A percentile compares a stretch with the other conserved stretches of the same genome.
These are phyloP conservation scores for Herpailurus yagouaroundi DNA, from an alignment of 2,113 vertebrate genomes.

Conservation along the genomic window DNA sequence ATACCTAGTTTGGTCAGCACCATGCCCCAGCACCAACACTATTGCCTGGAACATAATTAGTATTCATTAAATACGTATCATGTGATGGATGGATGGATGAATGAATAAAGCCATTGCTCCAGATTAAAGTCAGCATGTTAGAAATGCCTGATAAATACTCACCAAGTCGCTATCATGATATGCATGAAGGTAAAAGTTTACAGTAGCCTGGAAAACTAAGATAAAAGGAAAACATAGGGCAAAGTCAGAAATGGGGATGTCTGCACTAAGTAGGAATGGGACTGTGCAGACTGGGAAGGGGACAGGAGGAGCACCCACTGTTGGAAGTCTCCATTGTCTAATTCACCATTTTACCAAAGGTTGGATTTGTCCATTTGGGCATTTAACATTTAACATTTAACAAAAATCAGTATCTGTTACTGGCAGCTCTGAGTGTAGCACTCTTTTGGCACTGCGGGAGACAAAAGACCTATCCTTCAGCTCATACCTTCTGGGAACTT, in stretches of 20 bases:
- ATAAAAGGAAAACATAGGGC: neutral
- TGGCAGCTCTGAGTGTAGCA: neutral
- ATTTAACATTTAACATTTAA: neutral
- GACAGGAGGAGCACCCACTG: neutral
- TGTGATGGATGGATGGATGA: neutral
- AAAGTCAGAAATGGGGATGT: neutral
- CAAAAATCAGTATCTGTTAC: neutral
- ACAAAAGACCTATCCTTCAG: neutral
- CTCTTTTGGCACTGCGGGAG: neutral
- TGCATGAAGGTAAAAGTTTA: neutral
- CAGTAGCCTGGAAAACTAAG: neutral
- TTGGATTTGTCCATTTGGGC: neutral
- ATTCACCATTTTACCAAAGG: neutral
- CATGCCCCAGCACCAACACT: neutral
- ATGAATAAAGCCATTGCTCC: neutral
- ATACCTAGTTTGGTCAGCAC: neutral
- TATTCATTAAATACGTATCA: neutral
- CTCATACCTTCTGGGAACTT: neutral
- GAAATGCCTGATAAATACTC: neutral
- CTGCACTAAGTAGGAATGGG: neutral
- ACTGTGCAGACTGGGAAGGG: neutral
- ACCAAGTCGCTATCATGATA: neutral
- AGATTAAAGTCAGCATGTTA: neutral
- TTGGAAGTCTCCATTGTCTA: neutral
- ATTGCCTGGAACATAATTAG: neutral